Percentiles rank a stretch among this genome's conserved stretches.
These are phyloP conservation scores for Eilema depressum DNA, from an alignment of 2,888 invertebrate genomes.

Conservation along the genomic window DNA sequence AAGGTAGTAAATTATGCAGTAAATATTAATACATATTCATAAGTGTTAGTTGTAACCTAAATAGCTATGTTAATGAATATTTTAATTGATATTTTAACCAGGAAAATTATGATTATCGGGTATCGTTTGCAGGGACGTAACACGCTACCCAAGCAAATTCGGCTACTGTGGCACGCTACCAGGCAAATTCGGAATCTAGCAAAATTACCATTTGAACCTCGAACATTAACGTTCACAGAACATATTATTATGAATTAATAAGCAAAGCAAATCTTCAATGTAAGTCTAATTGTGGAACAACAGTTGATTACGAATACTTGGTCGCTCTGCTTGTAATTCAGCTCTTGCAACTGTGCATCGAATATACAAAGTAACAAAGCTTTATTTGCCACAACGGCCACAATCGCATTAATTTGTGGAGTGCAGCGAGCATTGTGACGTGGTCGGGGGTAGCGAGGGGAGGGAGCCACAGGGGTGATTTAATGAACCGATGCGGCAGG, in stretches of 20 bases:
- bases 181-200: background rate
- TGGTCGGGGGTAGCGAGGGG: slow-evolving; percentile 47
- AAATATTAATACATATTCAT: slow-evolving; percentile 2
- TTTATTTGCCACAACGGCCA: slow-evolving; percentile 69
- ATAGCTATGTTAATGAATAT: background rate
- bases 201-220: background rate
- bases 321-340: slow-evolving; percentile 40
- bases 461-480: slow-evolving; percentile 70
- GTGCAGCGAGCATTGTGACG: slow-evolving; percentile 74
- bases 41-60: background rate
- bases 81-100: slow-evolving; percentile 1
- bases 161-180: background rate
- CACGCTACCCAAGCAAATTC: background rate
- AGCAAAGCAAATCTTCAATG: slow-evolving; percentile 26
- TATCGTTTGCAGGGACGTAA: background rate
- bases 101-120: background rate
- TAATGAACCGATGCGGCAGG: slow-evolving; percentile 84
- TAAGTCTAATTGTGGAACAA: slow-evolving; percentile 32
- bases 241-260: background rate
- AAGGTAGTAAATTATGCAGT: background rate
- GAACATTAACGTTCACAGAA: background rate
- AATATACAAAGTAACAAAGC: slow-evolving; percentile 53
- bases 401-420: slow-evolving; percentile 84
- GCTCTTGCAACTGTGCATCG: slow-evolving; percentile 55
- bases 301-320: slow-evolving; percentile 25